Evolutionary conservation across 1,140 invertebrate genomes (phyloP), one percentile per base, ranked within the genome.

Genomic region (Ptiloglossa arizonensis): DNA sequence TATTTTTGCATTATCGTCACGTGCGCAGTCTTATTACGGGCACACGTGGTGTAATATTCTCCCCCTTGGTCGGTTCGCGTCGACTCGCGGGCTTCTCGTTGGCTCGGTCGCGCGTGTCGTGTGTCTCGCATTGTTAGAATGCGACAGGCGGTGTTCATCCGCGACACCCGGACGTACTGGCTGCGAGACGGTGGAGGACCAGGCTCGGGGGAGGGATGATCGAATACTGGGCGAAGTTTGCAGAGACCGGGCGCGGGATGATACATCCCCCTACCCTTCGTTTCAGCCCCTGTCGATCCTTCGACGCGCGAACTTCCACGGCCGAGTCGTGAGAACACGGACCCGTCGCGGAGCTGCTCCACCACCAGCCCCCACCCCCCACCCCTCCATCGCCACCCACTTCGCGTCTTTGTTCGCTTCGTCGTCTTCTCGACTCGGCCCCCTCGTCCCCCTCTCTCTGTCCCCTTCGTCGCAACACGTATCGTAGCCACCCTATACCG

Each of bases 1-100:
- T 79, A 89, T 90, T 90, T 91, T 90, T 90, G 89, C 89, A 91
- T 91, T 91, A 89, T 88, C 81, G 86, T 91, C 90, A 91, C 90
- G 90, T 82, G 86, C 90, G 81, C 88, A 86, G 88, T 90, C 89
- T 91, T 91, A 91, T 91, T 91, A 91, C 88, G 70, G 84, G 86
- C 90, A 91, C 89, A 91, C 90, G 90, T 91, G 90, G 89, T 87
- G 88, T 90, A 91, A 91, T 91, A 91, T 90, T 90, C 88, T 86
- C 63, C 77, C 78, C 76, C 79, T 54, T n/a, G 15, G 38, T 52
- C n/a, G n/a, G 27, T 66, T 83, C 70, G 70, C 79, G 50, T 70
- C 72, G 70, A 59, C 66, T 79, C 81, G 81, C 68, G 63, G 17
- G 83, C 81, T 76, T 71, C 73, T 75, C 78, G 69, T 75, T 48